Base-by-base conservation (phyloP, 30 jellyfish, hydroid and myxozoan genomes). In the Sanderia malayensis region DNA sequence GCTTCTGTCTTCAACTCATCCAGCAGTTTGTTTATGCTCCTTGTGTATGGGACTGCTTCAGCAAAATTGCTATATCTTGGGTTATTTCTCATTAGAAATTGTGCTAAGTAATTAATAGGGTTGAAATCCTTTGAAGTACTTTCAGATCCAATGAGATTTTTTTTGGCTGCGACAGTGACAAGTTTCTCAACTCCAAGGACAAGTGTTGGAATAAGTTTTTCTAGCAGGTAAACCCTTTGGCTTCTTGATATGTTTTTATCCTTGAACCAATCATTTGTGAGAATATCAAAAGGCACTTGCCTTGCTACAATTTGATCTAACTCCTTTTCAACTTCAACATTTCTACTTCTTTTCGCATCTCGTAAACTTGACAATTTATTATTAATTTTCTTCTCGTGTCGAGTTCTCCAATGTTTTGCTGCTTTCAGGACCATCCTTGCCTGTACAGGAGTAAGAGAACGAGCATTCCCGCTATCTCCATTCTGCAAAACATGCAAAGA, bases 21-120 rank as follows among this genome's bases (percentile, higher is more conserved):
- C 82, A 88, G 74, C 53, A 88, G 58, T 29, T 72, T 68, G 45
- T 84, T 68, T 30, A 88, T 80, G 30, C 92, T 70, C 31, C 83
- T 77, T 22, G 97, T 95, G 67, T 88, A 88, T 18, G 94, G 92
- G 18, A 94, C 83, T 11, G 97, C 80, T 41, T 80, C 87, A 24
- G 87, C 88, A 59, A 88, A 74, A 61, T 88, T 88, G 61, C 97
- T 88, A 60, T 88, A 88, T 41, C 80, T 70, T 8, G 97, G 97
- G 64, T 88, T 88, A 66, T 88, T 88, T 32, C 97, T 45, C 97
- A 88, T 88, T 31, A 88, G 79, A 53, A 79, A 80, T 65, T 80
- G 94, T 7, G 97, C 97, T 11, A 88, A 81, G 81, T 25, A 80
- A 61, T 88, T 88, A 2, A 88, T 81, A 10, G 97, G 97, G 30